These are phyloP conservation scores for Sus cebifrons DNA, from an alignment of 2,797 vertebrate genomes.

Conservation along the genomic window DNA sequence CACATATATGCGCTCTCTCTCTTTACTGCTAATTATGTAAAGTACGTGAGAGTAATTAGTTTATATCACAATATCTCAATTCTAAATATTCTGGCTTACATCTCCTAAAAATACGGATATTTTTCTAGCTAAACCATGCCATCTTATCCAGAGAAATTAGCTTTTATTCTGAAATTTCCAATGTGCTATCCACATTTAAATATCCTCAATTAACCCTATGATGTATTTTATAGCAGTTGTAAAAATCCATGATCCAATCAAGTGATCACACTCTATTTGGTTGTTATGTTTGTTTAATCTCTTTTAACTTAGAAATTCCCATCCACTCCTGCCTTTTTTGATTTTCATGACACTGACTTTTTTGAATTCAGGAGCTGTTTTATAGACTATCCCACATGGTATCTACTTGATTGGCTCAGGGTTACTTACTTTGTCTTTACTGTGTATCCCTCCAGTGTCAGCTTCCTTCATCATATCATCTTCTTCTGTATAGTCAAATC, in stretches of 20 bases:
- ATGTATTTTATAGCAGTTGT: not conserved
- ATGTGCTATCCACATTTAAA: not conserved
- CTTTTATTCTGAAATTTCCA: slow-evolving; percentile 13
- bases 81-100: not conserved
- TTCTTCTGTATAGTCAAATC: not conserved
- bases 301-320: slow-evolving; percentile 9
- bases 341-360: not conserved
- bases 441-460: not conserved
- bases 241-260: not conserved
- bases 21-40: slow-evolving; percentile 41
- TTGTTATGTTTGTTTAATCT: not conserved
- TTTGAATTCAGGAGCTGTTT: not conserved
- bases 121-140: not conserved
- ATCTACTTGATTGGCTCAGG: not conserved
- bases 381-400: not conserved
- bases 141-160: not conserved
- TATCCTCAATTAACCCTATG: not conserved
- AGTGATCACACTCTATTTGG: not conserved
- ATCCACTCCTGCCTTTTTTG: not conserved
- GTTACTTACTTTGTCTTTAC: not conserved
- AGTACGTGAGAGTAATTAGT: not conserved
- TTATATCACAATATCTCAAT: not conserved
- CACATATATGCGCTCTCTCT: not conserved
- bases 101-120: not conserved
- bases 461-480: not conserved